Conservation (phyloP, 2,113 vertebrate species). For the Oryzias woworae region DNA sequence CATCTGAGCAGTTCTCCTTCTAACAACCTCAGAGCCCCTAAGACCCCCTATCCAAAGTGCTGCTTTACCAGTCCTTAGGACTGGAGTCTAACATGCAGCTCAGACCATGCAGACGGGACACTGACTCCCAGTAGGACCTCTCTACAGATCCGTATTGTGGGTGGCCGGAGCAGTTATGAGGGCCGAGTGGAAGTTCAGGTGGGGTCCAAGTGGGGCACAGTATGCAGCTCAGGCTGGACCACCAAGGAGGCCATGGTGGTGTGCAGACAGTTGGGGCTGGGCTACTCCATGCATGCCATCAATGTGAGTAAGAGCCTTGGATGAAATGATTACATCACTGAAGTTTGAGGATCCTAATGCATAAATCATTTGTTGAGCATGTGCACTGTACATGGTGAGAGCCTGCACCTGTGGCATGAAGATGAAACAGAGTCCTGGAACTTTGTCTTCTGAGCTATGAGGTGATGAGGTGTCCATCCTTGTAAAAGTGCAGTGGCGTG, state of each 20-base stretch:
- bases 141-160: constrained; percentile 83
- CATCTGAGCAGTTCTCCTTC: constrained; percentile 22
- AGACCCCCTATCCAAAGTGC: constrained; percentile 42
- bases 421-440: no score
- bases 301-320: constrained; percentile 77
- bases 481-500: no score
- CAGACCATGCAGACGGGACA: constrained; percentile 51
- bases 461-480: no score
- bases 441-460: no score
- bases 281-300: constrained; percentile 87
- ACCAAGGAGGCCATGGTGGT: constrained; percentile 88
- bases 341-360: no score
- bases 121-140: constrained; percentile 74
- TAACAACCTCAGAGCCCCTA: constrained; percentile 30
- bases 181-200: constrained; percentile 86
- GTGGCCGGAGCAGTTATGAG: constrained; percentile 81
- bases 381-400: no score
- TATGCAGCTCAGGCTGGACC: constrained; percentile 87
- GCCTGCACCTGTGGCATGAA: no score
- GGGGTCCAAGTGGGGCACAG: constrained; percentile 83
- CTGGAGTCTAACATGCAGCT: background rate
- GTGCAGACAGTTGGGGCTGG: constrained; percentile 87
- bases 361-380: no score
- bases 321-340: background rate
- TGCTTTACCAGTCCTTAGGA: constrained; percentile 14